Base-by-base conservation (phyloP, 2,797 vertebrate genomes). In the Yasuhikotakia modesta region DNA sequence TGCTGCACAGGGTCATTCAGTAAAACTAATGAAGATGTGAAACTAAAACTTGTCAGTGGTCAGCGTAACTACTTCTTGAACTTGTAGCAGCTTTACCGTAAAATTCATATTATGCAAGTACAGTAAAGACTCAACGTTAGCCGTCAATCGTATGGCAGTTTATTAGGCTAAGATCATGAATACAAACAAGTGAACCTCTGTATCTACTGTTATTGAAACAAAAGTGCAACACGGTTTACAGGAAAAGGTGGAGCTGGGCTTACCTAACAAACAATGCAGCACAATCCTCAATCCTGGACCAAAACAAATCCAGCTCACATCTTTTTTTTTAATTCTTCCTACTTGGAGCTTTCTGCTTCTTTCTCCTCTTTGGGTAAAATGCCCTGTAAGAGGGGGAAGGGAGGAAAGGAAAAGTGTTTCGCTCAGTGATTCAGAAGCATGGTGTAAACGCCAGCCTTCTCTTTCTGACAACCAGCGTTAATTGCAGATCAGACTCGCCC, bases 401-500 rank as follows among this genome's bases (percentile, higher is more conserved):
- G 85, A 61, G 60, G 24, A 75, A 45, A 78, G 79, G 69, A 87
- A 91, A 89, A 89, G 91, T 91, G 89, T 91, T 91, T 88, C 83
- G 85, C 90, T 91, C 88, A 90, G 89, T 91, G 90, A 92, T 91
- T 92, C 91, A 93, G 89, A 91, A 88, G 89, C 89, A 90, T 86
- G 87, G 86, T 90, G 91, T 93, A 91, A 93, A 93, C 90, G 91
- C 89, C 90, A 91, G 90, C 89, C 91, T 92, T 93, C 92, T 91
- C 91, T 88, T 87, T 91, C 91, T 92, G 90, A 92, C 91, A 93
- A 91, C 90, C 92, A 72, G 91, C 90, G 87, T 93, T 94, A 93
- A 94, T 93, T 93, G 91, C 92, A 91, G 91, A 93, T 93, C 92
- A 90, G 87, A 91, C 91, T 92, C 91, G 90, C 93, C 93, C 92